phyloP scores from a whole-genome alignment of 2,113 vertebrate genomes.

The Psephotus haematonotus region DNA sequence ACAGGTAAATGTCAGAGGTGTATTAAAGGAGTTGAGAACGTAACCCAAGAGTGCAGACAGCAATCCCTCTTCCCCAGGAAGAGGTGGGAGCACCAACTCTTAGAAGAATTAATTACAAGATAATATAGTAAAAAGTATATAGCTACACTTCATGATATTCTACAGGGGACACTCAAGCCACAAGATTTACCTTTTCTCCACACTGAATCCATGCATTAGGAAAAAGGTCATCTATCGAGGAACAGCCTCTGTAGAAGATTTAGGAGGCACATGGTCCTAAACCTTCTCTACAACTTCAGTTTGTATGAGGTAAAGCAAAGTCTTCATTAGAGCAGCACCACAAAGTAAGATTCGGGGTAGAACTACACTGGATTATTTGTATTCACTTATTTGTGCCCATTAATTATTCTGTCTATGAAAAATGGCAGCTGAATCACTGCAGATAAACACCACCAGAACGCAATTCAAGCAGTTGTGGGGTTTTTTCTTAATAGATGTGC shows the following conservation, averaged over 20 bases:
- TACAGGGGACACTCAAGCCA: not conserved
- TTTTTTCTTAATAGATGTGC: constrained; percentile 59
- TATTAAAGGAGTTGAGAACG: not conserved
- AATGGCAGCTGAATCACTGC: constrained; percentile 65
- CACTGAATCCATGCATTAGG: not conserved
- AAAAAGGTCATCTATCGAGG: constrained; percentile 4
- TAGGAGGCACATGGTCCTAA: not conserved
- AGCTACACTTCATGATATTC: not conserved
- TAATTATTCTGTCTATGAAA: constrained; percentile 42
- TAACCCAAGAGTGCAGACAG: not conserved
- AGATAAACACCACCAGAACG: constrained; percentile 69
- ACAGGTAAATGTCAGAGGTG: not conserved
- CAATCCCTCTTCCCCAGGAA: fast-evolving
- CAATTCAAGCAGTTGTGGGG: constrained; percentile 9
- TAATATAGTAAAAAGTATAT: not conserved
- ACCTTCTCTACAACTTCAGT: not conserved
- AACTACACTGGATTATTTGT: not conserved
- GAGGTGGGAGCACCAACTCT: not conserved
- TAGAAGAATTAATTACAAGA: not conserved
- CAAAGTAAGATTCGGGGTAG: not conserved
- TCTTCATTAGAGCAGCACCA: not conserved
- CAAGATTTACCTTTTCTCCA: not conserved
- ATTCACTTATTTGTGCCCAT: not conserved
- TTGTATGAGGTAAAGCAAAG: not conserved
- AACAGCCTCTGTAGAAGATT: not conserved